These are phyloP conservation scores for Charaxes varanes DNA, from an alignment of 1,140 invertebrate species.

Conservation along the genomic window DNA sequence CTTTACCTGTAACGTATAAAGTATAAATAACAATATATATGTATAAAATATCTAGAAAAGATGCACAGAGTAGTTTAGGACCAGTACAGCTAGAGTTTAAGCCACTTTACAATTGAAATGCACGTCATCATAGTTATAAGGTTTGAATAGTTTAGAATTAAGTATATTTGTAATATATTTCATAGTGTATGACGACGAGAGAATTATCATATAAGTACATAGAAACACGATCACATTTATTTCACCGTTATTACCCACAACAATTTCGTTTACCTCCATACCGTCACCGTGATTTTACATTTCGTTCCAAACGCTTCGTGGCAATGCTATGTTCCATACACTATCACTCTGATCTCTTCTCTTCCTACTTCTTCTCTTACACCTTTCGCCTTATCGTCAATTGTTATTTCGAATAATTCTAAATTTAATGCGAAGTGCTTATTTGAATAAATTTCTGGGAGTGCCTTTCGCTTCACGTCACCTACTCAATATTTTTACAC, in stretches of 20 bases:
- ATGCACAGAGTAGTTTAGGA: constrained; percentile 17
- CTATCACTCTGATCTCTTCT: constrained; percentile 30
- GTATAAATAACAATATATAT: too few species aligned
- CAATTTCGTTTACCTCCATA: constrained; percentile 27
- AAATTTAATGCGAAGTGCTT: constrained; percentile 11
- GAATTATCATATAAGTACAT: constrained; percentile 4
- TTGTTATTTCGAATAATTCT: constrained; percentile 3
- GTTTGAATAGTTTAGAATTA: too few species aligned
- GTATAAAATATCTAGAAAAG: constrained; percentile 11
- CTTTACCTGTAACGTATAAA: too few species aligned
- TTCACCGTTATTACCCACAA: constrained; percentile 20
- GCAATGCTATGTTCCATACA: constrained; percentile 62
- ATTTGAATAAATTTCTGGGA: constrained; percentile 13
- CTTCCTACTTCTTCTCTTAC: constrained; percentile 21
- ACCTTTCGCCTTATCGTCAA: too few species aligned
- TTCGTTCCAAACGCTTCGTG: constrained; percentile 64
- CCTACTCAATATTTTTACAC: too few species aligned
- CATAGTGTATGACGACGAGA: neutral
- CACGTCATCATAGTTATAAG: constrained; percentile 9
- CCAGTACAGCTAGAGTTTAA: constrained; percentile 5
- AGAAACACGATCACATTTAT: constrained; percentile 11
- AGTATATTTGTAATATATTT: too few species aligned
- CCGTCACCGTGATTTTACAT: constrained; percentile 43
- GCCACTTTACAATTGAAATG: constrained; percentile 8
- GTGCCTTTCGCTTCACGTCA: too few species aligned